phyloP scores from a whole-genome alignment of 2,888 invertebrate genomes.

The Meghimatium bilineatum region DNA sequence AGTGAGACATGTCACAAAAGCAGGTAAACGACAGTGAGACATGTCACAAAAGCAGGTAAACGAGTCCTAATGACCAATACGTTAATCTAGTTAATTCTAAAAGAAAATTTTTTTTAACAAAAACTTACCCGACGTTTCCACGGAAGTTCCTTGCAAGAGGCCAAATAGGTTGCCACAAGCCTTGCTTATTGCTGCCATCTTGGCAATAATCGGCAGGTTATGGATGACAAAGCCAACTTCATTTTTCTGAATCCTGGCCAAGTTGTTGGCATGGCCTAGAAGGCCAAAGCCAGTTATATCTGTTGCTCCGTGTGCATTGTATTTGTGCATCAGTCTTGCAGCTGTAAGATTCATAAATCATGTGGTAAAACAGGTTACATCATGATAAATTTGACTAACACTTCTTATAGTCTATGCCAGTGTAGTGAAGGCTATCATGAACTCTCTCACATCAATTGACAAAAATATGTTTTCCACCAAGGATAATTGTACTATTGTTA shows the following conservation, averaged over 20 bases:
- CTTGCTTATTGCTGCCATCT: slow-evolving; percentile 87
- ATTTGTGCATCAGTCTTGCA: slow-evolving; percentile 88
- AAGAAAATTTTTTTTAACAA: background rate
- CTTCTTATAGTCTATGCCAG: too few relatives aligned
- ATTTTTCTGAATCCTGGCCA: slow-evolving; percentile 85
- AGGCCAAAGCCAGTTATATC: slow-evolving; percentile 91
- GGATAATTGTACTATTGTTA: too few relatives aligned
- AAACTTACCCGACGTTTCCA: slow-evolving; percentile 85
- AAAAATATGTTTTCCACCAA: too few relatives aligned
- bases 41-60: too few relatives aligned
- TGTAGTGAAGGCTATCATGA: too few relatives aligned
- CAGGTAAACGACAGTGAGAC: too few relatives aligned
- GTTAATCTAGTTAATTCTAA: too few relatives aligned
- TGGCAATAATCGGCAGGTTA: slow-evolving; percentile 87
- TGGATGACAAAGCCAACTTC: slow-evolving; percentile 87
- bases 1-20: too few relatives aligned
- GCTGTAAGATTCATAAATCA: slow-evolving; percentile 78
- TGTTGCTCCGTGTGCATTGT: slow-evolving; percentile 88
- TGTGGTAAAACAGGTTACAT: too few relatives aligned
- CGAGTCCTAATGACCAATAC: too few relatives aligned
- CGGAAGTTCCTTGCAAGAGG: slow-evolving; percentile 84
- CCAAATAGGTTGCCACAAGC: slow-evolving; percentile 87
- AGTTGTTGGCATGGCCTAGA: slow-evolving; percentile 88
- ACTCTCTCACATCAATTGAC: too few relatives aligned
- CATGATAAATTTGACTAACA: too few relatives aligned